Conservation (phyloP, 2,113 vertebrate species). For the Mohoua ochrocephala region DNA sequence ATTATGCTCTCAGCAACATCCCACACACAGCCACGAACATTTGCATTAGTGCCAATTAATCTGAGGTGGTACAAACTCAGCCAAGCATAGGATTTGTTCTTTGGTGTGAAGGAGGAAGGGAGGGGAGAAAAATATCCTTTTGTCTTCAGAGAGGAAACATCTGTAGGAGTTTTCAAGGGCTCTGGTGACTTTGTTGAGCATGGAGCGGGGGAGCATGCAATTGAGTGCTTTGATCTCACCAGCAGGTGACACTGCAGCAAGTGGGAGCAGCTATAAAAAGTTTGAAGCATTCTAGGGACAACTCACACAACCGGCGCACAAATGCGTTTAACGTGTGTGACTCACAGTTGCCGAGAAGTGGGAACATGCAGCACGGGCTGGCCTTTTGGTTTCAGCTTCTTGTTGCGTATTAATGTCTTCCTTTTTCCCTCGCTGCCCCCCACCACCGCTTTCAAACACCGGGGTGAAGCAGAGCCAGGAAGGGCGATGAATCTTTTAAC, state of each 20-base stretch:
- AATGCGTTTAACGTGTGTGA: not conserved
- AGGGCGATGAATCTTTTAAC: not conserved
- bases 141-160: slow-evolving; percentile 37
- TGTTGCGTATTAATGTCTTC: not conserved
- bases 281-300: slow-evolving; percentile 26
- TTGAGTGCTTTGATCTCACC: slow-evolving; percentile 31
- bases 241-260: slow-evolving; percentile 66
- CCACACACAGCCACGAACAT: slow-evolving; percentile 25
- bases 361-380: not conserved
- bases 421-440: not conserved
- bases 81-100: slow-evolving; percentile 37
- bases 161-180: slow-evolving; percentile 47
- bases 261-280: slow-evolving; percentile 56
- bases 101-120: slow-evolving; percentile 41
- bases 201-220: slow-evolving; percentile 7
- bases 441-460: not conserved
- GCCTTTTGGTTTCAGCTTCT: slow-evolving; percentile 8
- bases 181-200: slow-evolving; percentile 24
- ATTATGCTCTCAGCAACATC: slow-evolving; percentile 49
- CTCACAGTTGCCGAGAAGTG: slow-evolving; percentile 11
- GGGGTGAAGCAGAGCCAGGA: not conserved
- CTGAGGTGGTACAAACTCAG: slow-evolving; percentile 39
- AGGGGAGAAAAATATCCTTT: slow-evolving; percentile 23
- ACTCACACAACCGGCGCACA: not conserved
- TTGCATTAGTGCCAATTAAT: slow-evolving; percentile 52